A percentile compares a stretch with the other conserved stretches of the same genome.
phyloP scores from a whole-genome alignment of 2,797 vertebrate species.

The Arremon brunneinucha region DNA sequence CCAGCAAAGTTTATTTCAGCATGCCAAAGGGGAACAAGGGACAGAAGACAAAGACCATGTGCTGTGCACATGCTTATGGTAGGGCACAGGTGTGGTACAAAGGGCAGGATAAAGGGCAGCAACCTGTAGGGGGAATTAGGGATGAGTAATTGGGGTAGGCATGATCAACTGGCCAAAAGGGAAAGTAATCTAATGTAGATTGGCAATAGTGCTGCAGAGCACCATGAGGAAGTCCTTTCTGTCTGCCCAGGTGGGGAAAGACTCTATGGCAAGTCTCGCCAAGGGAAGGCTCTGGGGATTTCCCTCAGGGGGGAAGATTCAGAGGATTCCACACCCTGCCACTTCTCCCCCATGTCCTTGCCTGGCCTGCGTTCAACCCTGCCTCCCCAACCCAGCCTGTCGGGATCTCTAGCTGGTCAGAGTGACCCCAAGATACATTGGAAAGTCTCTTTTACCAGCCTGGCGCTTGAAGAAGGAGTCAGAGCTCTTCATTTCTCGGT shows the following conservation, averaged over 20 bases:
- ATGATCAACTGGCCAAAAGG: neutral
- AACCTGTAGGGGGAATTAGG: neutral
- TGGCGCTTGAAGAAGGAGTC: rapidly evolving
- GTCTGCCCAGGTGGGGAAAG: rapidly evolving
- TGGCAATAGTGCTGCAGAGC: neutral
- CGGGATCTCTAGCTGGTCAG: too few relatives aligned
- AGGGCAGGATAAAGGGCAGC: neutral
- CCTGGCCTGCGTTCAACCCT: neutral
- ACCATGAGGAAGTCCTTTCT: neutral
- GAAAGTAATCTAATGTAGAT: neutral
- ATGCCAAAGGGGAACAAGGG: neutral
- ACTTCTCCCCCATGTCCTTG: rapidly evolving
- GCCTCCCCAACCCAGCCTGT: rapidly evolving
- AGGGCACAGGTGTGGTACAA: neutral
- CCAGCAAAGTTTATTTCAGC: neutral
- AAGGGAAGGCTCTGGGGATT: neutral
- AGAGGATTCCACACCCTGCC: neutral
- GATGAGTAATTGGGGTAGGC: neutral
- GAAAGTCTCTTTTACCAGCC: too few relatives aligned
- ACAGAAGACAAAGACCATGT: neutral
- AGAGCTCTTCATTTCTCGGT: too few relatives aligned
- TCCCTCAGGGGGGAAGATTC: neutral
- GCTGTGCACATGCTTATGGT: neutral
- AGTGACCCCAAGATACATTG: rapidly evolving
- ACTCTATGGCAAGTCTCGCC: neutral